Conservation (phyloP, 2,888 invertebrate genomes). For the Cephus runcator region DNA sequence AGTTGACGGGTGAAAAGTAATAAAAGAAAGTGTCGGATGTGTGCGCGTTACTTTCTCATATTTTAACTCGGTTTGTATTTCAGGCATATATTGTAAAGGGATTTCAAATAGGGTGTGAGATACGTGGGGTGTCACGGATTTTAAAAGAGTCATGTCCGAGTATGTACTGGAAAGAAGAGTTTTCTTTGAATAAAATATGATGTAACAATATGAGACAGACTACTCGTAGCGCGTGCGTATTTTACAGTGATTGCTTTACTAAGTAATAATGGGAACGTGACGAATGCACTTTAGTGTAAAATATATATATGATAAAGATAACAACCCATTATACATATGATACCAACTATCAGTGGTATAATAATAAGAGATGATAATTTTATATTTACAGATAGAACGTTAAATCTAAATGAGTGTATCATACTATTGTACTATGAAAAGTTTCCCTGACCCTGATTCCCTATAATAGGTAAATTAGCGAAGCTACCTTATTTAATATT, state of each 20-base stretch:
- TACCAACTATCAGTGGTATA: conserved; percentile 58
- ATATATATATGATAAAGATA: conserved; percentile 30
- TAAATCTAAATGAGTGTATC: conserved; percentile 53
- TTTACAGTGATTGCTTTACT: conserved; percentile 33
- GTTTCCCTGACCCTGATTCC: conserved; percentile 39
- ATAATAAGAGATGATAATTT: conserved; percentile 64
- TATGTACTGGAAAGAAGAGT: neutral
- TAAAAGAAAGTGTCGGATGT: neutral
- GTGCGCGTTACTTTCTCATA: neutral
- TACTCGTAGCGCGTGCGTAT: conserved; percentile 22
- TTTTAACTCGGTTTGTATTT: neutral
- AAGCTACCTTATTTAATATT: conserved; percentile 59
- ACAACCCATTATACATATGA: conserved; percentile 19
- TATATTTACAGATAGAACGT: conserved; percentile 58
- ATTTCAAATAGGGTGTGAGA: neutral
- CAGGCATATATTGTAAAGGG: neutral
- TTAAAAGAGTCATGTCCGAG: neutral
- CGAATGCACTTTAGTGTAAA: conserved; percentile 41
- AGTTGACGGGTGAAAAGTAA: neutral
- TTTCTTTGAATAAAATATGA: neutral
- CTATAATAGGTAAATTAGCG: conserved; percentile 53
- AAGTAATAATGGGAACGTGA: conserved; percentile 23
- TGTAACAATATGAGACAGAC: conserved; percentile 11
- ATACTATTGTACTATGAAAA: conserved; percentile 51
- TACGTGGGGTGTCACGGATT: neutral